phyloP scores from a whole-genome alignment of 1,140 invertebrate species.

The Augochlora pura region DNA sequence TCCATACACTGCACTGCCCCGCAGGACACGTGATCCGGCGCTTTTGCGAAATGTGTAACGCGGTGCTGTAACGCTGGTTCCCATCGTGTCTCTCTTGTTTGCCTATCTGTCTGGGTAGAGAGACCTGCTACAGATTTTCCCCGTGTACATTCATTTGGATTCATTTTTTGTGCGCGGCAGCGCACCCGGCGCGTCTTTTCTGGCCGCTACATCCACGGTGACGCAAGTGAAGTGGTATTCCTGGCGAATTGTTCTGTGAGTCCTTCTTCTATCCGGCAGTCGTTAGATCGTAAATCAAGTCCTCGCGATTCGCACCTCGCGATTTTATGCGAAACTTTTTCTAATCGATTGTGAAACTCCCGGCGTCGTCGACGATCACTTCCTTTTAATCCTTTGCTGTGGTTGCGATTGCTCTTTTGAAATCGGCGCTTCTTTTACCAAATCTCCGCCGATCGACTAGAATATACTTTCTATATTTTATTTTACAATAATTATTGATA shows the following conservation, averaged over 20 bases:
- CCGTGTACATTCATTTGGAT: neutral
- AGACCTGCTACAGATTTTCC: neutral
- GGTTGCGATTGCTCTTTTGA: too few relatives aligned
- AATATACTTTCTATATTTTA: too few relatives aligned
- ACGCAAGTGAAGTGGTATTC: conserved; percentile 39
- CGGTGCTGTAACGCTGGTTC: conserved; percentile 4
- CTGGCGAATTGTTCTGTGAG: neutral
- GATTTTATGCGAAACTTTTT: too few relatives aligned
- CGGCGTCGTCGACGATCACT: too few relatives aligned
- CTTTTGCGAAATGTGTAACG: conserved; percentile 45
- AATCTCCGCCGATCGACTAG: too few relatives aligned
- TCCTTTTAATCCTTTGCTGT: too few relatives aligned
- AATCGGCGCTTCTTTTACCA: too few relatives aligned
- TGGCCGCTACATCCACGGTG: conserved; percentile 20
- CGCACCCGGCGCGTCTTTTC: conserved; percentile 13
- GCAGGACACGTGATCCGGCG: conserved; percentile 48
- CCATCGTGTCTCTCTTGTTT: neutral
- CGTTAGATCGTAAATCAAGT: neutral
- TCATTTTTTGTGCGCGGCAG: conserved; percentile 27
- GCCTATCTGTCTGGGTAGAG: neutral
- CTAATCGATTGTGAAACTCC: too few relatives aligned
- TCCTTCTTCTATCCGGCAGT: neutral
- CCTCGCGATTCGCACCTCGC: too few relatives aligned
- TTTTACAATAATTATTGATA: too few relatives aligned
- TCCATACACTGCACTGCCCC: conserved; percentile 46